phyloP scores from a whole-genome alignment of 2,113 vertebrate species.

The Panurus biarmicus region DNA sequence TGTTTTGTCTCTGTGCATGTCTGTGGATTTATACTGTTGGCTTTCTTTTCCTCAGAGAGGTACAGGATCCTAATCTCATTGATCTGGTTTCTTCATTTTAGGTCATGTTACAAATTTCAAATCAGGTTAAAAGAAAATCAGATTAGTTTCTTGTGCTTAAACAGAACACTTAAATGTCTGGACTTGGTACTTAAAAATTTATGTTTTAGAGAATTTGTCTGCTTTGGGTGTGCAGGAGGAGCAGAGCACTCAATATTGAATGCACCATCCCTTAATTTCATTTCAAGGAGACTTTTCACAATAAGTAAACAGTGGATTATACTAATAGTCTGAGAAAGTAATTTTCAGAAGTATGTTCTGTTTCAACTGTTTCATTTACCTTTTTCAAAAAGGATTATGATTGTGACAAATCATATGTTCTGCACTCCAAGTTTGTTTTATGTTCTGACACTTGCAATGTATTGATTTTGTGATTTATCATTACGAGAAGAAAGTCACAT shows the following conservation, averaged over 20 bases:
- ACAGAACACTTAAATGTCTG: neutral
- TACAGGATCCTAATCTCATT: slow-evolving; percentile 24
- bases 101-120: slow-evolving; percentile 47
- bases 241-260: neutral
- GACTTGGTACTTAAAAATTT: neutral
- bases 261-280: neutral
- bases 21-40: neutral
- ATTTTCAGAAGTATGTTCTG: neutral
- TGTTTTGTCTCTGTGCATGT: neutral
- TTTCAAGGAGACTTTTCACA: neutral
- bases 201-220: neutral
- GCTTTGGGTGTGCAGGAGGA: neutral
- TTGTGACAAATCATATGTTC: neutral
- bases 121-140: slow-evolving; percentile 35
- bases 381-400: neutral
- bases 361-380: neutral
- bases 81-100: neutral
- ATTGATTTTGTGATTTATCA: neutral
- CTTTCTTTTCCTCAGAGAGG: neutral
- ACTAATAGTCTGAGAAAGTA: neutral
- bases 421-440: neutral
- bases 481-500: neutral
- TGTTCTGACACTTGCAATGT: neutral
- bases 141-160: slow-evolving; percentile 8
- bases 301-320: neutral